Conservation (phyloP, 2,113 vertebrate genomes). For the Sterrhoptilus dennistouni region DNA sequence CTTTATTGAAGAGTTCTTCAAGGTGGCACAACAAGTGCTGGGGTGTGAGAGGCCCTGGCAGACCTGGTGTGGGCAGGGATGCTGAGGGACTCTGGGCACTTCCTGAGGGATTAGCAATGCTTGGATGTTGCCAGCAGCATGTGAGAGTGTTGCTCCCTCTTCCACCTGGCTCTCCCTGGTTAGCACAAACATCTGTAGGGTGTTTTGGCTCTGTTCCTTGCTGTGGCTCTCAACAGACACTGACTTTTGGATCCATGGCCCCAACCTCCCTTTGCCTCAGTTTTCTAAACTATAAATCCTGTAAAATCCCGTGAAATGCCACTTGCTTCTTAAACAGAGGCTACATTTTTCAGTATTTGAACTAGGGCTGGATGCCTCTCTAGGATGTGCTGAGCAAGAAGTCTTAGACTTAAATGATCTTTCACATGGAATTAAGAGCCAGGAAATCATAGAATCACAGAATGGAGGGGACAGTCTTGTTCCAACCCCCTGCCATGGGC, state of each 20-base stretch:
- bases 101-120: rapidly evolving
- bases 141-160: background rate
- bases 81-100: background rate
- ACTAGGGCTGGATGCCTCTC: background rate
- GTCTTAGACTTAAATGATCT: background rate
- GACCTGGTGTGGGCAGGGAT: background rate
- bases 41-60: rapidly evolving
- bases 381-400: background rate
- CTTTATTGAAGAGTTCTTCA: rapidly evolving
- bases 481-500: background rate
- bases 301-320: background rate
- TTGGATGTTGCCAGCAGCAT: background rate
- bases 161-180: rapidly evolving
- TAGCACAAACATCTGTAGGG: rapidly evolving
- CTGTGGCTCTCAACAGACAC: background rate
- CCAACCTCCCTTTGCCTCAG: background rate
- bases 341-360: rapidly evolving
- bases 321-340: rapidly evolving
- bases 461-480: background rate
- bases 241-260: background rate
- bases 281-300: background rate
- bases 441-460: background rate
- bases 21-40: background rate
- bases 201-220: background rate
- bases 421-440: background rate